Percentiles rank a stretch among this genome's conserved stretches.
phyloP scores from a whole-genome alignment of 2,797 vertebrate species.

The Helarctos malayanus region DNA sequence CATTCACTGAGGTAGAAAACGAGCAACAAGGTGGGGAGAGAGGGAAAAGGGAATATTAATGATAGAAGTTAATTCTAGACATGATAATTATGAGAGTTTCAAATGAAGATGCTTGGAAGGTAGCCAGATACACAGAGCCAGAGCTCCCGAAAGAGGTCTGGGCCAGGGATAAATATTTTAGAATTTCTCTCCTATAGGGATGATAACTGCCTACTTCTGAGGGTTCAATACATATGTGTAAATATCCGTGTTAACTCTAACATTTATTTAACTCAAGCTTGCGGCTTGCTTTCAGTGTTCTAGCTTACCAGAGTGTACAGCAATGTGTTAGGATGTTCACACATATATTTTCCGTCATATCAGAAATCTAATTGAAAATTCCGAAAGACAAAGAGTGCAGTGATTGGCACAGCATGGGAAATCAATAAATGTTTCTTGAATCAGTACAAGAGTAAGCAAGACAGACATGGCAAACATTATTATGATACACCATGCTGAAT shows the following conservation, averaged over 20 bases:
- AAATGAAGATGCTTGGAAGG: neutral
- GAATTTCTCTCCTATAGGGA: neutral
- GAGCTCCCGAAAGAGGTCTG: neutral
- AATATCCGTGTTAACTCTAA: neutral
- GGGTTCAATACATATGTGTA: neutral
- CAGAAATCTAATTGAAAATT: neutral
- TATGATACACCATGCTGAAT: neutral
- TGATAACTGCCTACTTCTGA: neutral
- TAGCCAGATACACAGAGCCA: neutral
- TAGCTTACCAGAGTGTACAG: neutral
- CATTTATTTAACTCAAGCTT: neutral
- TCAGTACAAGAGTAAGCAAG: neutral
- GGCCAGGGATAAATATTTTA: neutral
- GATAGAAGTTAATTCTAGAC: neutral
- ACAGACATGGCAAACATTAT: neutral
- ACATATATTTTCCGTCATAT: neutral
- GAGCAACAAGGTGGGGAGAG: neutral
- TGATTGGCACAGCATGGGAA: neutral
- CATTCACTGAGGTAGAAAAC: neutral
- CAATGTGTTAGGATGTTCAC: neutral
- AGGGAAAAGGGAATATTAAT: neutral
- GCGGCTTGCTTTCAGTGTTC: slow-evolving; percentile 10
- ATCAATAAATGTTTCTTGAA: slow-evolving; percentile 33
- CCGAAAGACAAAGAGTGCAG: neutral
- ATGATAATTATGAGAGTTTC: neutral